Percentiles rank a stretch among this genome's conserved stretches.
Evolutionary conservation across 2,888 invertebrate species (phyloP).

Genomic region (Napeogenes inachia): DNA sequence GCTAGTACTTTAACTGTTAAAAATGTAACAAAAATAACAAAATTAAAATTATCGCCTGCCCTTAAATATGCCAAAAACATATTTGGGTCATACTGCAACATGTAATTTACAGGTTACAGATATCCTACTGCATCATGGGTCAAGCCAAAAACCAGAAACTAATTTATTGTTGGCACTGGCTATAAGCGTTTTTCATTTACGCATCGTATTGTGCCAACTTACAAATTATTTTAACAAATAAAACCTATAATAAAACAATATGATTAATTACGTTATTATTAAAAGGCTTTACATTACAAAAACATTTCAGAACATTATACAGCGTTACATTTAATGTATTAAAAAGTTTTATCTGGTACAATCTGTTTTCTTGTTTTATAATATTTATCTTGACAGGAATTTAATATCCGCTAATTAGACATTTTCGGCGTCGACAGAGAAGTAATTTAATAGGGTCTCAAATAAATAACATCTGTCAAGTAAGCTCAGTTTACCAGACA

Average conservation of each 20-base stretch:
- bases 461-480: constrained; percentile 57
- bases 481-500: constrained; percentile 51
- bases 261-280: no score
- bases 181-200: constrained; percentile 45
- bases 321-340: no score
- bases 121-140: constrained; percentile 39
- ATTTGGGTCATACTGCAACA: constrained; percentile 28
- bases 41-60: neutral
- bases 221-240: no score
- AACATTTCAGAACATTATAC: no score
- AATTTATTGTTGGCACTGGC: constrained; percentile 45
- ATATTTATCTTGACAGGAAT: constrained; percentile 25
- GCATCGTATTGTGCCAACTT: constrained; percentile 21
- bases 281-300: no score
- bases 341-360: constrained; percentile 18
- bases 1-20: no score
- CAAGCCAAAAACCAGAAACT: constrained; percentile 52
- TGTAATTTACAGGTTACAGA: constrained; percentile 36
- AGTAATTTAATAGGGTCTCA: constrained; percentile 52
- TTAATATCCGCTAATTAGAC: constrained; percentile 28
- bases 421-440: constrained; percentile 29
- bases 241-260: no score
- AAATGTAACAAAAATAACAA: no score
- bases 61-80: constrained; percentile 5
- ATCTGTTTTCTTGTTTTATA: constrained; percentile 21